phyloP scores from a whole-genome alignment of 2,888 invertebrate species.

The Agrenia bidenticulata region DNA sequence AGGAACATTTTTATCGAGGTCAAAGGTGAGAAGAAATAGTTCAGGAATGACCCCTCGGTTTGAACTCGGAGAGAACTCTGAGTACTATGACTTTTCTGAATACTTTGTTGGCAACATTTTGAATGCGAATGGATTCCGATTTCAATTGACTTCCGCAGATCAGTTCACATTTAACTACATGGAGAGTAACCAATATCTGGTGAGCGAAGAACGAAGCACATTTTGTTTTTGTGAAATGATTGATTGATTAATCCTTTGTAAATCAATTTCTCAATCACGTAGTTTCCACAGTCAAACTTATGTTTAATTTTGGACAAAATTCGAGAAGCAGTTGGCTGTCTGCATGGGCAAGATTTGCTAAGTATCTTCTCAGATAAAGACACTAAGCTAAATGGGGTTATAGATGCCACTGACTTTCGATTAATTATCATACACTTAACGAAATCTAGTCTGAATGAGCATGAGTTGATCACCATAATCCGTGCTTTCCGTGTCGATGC shows the following conservation, averaged over 20 bases:
- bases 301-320: slow-evolving; percentile 72
- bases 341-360: slow-evolving; percentile 25
- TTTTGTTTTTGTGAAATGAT: background rate
- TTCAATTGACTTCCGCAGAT: slow-evolving; percentile 77
- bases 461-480: slow-evolving; percentile 75
- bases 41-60: slow-evolving; percentile 63
- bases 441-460: slow-evolving; percentile 59
- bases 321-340: slow-evolving; percentile 64
- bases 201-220: background rate
- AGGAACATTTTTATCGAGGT: slow-evolving; percentile 61
- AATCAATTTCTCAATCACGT: too few species aligned
- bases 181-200: slow-evolving; percentile 61
- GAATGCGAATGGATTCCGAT: slow-evolving; percentile 74
- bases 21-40: slow-evolving; percentile 70
- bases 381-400: slow-evolving; percentile 31
- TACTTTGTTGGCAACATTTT: slow-evolving; percentile 81
- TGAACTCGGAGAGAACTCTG: slow-evolving; percentile 66
- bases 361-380: slow-evolving; percentile 29
- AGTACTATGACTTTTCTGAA: slow-evolving; percentile 73
- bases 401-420: slow-evolving; percentile 22
- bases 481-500: slow-evolving; percentile 68
- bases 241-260: too few species aligned
- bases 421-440: slow-evolving; percentile 12
- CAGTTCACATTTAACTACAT: slow-evolving; percentile 82
- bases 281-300: slow-evolving; percentile 73